These are phyloP conservation scores for Orbicella faveolata DNA, from an alignment of 64 coral and sea anemone species.

Conservation along the genomic window DNA sequence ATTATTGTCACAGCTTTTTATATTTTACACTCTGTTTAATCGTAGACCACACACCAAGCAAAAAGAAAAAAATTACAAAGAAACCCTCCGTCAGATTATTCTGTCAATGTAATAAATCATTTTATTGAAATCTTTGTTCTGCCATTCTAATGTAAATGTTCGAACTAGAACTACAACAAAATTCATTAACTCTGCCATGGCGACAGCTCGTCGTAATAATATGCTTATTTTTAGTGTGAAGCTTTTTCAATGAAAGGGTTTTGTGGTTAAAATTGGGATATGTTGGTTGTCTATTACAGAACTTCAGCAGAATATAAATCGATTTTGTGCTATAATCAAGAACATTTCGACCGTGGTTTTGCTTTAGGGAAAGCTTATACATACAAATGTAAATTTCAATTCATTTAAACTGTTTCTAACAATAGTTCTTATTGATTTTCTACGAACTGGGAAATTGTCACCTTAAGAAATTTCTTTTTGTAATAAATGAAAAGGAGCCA, in stretches of 20 bases:
- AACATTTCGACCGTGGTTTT: background rate
- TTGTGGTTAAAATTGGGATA: background rate
- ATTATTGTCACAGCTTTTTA: constrained; percentile 2
- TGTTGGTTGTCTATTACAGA: background rate
- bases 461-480: background rate
- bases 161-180: background rate
- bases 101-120: background rate
- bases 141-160: background rate
- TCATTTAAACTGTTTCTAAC: background rate
- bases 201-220: background rate
- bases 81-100: background rate
- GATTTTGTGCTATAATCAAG: background rate
- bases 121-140: background rate
- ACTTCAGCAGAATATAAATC: background rate
- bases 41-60: constrained; percentile 16
- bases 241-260: background rate
- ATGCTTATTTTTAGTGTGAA: background rate
- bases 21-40: background rate
- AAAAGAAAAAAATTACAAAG: background rate
- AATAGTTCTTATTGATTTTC: constrained; percentile 6
- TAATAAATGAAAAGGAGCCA: background rate
- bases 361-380: background rate
- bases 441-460: constrained; percentile 17
- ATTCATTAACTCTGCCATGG: background rate
- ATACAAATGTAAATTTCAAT: constrained; percentile 7